Base-by-base conservation (phyloP, 1,140 invertebrate species). In the Radopholus similis region DNA sequence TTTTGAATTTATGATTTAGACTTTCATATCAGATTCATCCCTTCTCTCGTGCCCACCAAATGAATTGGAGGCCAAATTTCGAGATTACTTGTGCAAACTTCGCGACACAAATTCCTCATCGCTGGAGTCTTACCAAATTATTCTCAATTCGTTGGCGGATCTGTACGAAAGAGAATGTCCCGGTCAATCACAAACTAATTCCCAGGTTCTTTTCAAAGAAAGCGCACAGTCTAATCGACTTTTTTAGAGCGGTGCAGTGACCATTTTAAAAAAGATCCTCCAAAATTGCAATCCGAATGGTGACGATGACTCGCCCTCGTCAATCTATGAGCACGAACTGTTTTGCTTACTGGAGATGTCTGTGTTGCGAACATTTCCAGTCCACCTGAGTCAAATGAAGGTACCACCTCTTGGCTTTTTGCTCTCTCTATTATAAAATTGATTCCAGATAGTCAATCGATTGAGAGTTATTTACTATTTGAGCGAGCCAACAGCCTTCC, bases 211-310 rank as follows among this genome's bases (percentile, higher is more conserved):
- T 4, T 15, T 15, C 44, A n/a, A n/a, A n/a, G n/a, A n/a, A n/a
- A n/a, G n/a, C n/a, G n/a, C n/a, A n/a, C n/a, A n/a, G n/a, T n/a
- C n/a, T n/a, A n/a, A n/a, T n/a, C n/a, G n/a, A 5, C 13, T 47
- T 47, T 47, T 15, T 15, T 47, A 6, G 6, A 47, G 44, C n/a
- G 18, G 44, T 47, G n/a, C 44, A 23, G 44, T 47, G 28, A 56
- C 18, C 28, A 56, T 34, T 56, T 56, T 44, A 6, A 56, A 56
- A 15, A 56, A 56, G 28, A 4, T 56, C n/a, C 54, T 56, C 54
- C 18, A 56, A 56, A 23, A 26, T 56, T 44, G 18, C 32, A 56
- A 6, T 34, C n/a, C n/a, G 21, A 56, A 6, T 13, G 6, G 5
- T 56, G 54, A n/a, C 5, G 5, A 34, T 15, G 15, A 15, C 4